Evolutionary conservation across 30 jellyfish, hydroid and myxozoan genomes (phyloP), one percentile per base, ranked within the genome.

Genomic region (Aurelia aurita complex sp. Pacific): DNA sequence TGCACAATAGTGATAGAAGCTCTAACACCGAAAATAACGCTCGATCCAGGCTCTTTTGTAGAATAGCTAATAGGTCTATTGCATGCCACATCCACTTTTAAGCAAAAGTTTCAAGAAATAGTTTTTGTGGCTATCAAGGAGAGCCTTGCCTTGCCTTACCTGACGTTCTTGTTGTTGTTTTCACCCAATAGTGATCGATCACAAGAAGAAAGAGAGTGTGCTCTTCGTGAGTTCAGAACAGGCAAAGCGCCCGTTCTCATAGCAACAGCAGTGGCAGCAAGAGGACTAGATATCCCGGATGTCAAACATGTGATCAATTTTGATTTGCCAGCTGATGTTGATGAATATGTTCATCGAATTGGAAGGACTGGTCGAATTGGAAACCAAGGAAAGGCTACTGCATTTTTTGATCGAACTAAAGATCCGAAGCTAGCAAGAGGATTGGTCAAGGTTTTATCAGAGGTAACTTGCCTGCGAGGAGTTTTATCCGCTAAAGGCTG

Each of bases 351-450:
- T 59, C 99, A 96, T 69, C 82, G 98, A 38, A 96, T 96, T 59
- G 99, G 99, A 12, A 90, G 99, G 35, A 96, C 99, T 34, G 99
- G 99, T 19, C 96, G 99, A 9, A 91, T 96, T 68, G 99, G 99
- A 10, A 90, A 96, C 92, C 86, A 88, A 65, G 99, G 99, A 8
- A 64, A 77, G 5, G 99, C 99, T n/a, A 91, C 82, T 15, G 92
- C 97, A 10, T 96, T 96, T 77, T 96, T 96, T 71, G 79, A 97
- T 16, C 88, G 97, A 36, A 69, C 66, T 11, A 86, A 69, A 52
- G 98, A 96, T 73, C 87, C 76, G 40, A 67, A 65, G 50, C 34
- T 96, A 35, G 96, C 99, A 1, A 67, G 98, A 73, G 97, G 96
- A 9, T 90, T 96, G 13, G 92, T 91, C 61, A 91, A 96, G 80